A percentile compares a stretch with the other conserved stretches of the same genome.
phyloP scores from a whole-genome alignment of 2,113 vertebrate genomes.

The Scopus umbretta region DNA sequence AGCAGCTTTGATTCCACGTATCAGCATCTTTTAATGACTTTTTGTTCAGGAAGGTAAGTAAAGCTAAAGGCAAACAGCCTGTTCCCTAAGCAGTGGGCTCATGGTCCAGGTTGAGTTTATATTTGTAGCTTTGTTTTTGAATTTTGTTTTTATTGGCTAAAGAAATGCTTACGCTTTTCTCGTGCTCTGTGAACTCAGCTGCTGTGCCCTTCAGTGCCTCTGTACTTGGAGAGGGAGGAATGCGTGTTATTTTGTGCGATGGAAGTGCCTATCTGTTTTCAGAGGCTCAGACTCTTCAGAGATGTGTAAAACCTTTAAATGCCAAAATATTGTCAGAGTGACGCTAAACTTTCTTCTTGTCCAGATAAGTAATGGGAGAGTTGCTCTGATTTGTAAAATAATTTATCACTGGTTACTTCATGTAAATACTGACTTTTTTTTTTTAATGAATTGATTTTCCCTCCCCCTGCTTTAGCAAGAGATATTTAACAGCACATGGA shows the following conservation, averaged over 20 bases:
- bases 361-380: background rate
- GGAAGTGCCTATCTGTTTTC: background rate
- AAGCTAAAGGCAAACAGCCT: background rate
- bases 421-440: background rate
- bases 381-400: background rate
- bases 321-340: background rate
- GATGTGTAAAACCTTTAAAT: background rate
- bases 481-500: constrained; percentile 42
- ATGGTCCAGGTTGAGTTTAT: background rate
- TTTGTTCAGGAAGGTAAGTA: background rate
- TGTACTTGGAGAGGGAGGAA: background rate
- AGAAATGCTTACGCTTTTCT: background rate
- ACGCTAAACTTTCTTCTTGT: constrained; percentile 8
- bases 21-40: background rate
- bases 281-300: background rate
- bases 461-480: background rate
- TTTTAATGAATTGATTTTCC: background rate
- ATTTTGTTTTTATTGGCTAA: background rate
- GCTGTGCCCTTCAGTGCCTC: constrained; percentile 9
- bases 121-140: constrained; percentile 2
- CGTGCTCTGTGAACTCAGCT: background rate
- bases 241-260: background rate
- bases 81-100: background rate
- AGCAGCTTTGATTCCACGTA: background rate
- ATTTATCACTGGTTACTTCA: background rate